Evolutionary conservation across 1,140 invertebrate species (phyloP).

Genomic region (Araneus ventricosus): DNA sequence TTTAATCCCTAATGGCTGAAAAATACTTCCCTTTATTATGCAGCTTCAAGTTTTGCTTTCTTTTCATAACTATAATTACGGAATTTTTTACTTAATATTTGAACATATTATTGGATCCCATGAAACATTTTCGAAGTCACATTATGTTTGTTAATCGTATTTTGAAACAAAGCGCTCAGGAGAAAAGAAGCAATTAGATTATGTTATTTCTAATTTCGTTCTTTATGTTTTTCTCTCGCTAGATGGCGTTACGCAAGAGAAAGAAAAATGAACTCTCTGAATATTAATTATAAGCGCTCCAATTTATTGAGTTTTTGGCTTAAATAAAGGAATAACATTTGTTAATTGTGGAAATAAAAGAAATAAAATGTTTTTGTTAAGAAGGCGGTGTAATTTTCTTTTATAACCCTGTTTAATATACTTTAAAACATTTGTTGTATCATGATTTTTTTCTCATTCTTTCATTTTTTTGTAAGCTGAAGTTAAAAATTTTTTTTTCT

Average conservation of each 20-base stretch:
- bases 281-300: background rate
- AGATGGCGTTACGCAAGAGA: conserved; percentile 37
- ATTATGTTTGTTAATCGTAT: background rate
- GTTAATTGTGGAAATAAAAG: background rate
- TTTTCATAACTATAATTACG: background rate
- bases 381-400: too few relatives aligned
- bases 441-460: too few relatives aligned
- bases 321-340: background rate
- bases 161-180: background rate
- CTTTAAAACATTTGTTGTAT: too few relatives aligned
- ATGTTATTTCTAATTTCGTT: conserved; percentile 1
- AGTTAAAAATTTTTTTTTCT: too few relatives aligned
- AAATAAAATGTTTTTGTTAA: too few relatives aligned
- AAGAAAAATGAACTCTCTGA: background rate
- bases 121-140: background rate
- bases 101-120: background rate
- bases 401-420: too few relatives aligned
- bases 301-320: background rate
- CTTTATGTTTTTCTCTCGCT: conserved; percentile 1
- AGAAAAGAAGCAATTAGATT: background rate
- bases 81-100: background rate
- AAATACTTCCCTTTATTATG: background rate
- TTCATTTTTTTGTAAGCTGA: too few relatives aligned
- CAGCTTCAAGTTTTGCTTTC: background rate
- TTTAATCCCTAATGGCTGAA: background rate